A percentile compares a stretch with the other conserved stretches of the same genome.
phyloP scores from a whole-genome alignment of 2,797 vertebrate genomes.

The Phrynocephalus vlangalii region DNA sequence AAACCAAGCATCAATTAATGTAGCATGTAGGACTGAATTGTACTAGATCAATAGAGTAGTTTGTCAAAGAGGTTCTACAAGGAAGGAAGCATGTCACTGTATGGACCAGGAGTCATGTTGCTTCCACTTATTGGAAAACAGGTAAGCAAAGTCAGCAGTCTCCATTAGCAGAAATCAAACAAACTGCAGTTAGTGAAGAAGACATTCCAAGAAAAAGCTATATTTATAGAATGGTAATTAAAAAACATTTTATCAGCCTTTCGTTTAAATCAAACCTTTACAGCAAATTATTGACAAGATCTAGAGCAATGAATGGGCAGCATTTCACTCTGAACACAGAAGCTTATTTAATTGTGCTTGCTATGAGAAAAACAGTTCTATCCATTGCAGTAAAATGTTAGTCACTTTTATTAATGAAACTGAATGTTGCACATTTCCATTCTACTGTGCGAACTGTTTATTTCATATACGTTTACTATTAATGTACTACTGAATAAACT shows the following conservation, averaged over 20 bases:
- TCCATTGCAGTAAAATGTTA: conserved; percentile 69
- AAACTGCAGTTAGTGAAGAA: conserved; percentile 77
- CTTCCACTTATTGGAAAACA: conserved; percentile 79
- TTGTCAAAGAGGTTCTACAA: conserved; percentile 92
- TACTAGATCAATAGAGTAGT: conserved; percentile 92
- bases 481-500: conserved; percentile 65
- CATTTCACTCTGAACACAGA: conserved; percentile 89
- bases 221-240: conserved; percentile 95
- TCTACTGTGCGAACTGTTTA: conserved; percentile 62
- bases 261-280: conserved; percentile 81
- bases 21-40: conserved; percentile 86
- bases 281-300: conserved; percentile 85
- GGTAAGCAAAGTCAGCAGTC: conserved; percentile 93
- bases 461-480: conserved; percentile 61
- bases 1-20: conserved; percentile 92
- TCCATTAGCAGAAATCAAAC: conserved; percentile 98
- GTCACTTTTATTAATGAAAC: conserved; percentile 74
- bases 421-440: conserved; percentile 54
- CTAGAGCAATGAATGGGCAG: conserved; percentile 83
- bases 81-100: conserved; percentile 77
- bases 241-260: conserved; percentile 93
- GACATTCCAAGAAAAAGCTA: conserved; percentile 81
- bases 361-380: conserved; percentile 74
- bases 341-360: conserved; percentile 84
- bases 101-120: conserved; percentile 78